Percentiles rank a stretch among this genome's conserved stretches.
Evolutionary conservation across 2,797 vertebrate species (phyloP).

Genomic region (Lerista edwardsae): DNA sequence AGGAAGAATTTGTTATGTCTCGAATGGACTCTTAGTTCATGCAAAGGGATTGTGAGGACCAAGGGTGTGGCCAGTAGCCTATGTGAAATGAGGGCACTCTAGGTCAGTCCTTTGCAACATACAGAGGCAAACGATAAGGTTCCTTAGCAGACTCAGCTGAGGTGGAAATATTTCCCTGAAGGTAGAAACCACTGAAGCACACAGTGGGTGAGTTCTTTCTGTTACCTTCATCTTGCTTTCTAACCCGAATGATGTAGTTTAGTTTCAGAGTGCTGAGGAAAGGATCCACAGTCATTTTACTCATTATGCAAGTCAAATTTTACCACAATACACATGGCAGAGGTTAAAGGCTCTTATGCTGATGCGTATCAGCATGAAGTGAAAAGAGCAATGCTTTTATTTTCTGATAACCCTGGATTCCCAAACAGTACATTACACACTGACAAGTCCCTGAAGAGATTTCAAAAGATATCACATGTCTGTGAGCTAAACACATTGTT

Average conservation of each 20-base stretch:
- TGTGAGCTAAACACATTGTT: conserved; percentile 46
- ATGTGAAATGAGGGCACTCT: not conserved
- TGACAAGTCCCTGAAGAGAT: conserved; percentile 49
- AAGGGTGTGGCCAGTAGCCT: not conserved
- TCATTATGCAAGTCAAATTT: not conserved
- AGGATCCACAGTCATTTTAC: fast-evolving
- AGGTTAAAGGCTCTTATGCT: conserved; percentile 31
- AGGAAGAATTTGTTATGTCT: not conserved
- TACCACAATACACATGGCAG: conserved; percentile 1
- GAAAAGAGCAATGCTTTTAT: conserved; percentile 51
- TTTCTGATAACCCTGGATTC: conserved; percentile 22
- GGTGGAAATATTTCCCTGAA: not conserved
- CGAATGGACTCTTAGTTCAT: not conserved
- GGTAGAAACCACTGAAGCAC: not conserved
- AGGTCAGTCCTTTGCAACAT: not conserved
- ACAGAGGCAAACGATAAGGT: not conserved
- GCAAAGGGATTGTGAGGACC: not conserved
- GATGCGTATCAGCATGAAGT: conserved; percentile 1
- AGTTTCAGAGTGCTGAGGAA: conserved; percentile 19
- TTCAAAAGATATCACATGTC: conserved; percentile 59
- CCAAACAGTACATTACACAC: conserved; percentile 39
- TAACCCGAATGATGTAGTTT: not conserved
- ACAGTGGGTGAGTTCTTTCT: not conserved
- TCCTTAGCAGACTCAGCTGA: not conserved
- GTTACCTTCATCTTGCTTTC: conserved; percentile 1